Base-by-base conservation (phyloP, 2,888 invertebrate genomes). In the Conchocele bisecta region DNA sequence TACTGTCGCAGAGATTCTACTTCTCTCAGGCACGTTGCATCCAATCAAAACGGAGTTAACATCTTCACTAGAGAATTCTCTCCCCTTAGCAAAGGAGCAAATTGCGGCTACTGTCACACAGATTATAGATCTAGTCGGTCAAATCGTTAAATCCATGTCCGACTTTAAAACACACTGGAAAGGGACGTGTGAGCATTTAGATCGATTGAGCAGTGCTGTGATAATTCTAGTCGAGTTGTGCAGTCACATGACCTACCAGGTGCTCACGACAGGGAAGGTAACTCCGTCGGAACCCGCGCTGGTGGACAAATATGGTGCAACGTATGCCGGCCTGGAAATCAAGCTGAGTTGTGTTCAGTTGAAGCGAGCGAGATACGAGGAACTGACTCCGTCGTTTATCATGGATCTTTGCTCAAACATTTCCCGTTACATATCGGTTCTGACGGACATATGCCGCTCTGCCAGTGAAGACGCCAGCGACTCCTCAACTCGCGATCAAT, bases 1-100 rank as follows among this genome's bases (percentile, higher is more conserved):
- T 75, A 80, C 88, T 3, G 86, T 89, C 13, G 89, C 89, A 5
- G 90, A 91, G 67, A 72, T 91, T 20, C 83, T 91, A 3, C 84
- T 90, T 17, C 79, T 90, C 3, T 86, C 89, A 7, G 87, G 87
- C 58, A 86, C 87, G 56, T 81, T 87, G 1, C 83, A 89, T 15
- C 89, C 90, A n/a, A 87, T 90, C 37, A 79, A 77, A 58, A 84
- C 86, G 42, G 83, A 86, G 28, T 80, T 79, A 22, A 75, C 76
- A 37, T 60, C 50, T 31, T 50, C 63, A 15, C 56, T 73, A 1
- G 69, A 72, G 41, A 66, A 56, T 28, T 76, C 72, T 2, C 17
- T 76, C 4, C 60, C 69, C 0, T 48, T 71, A 9, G 76, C 76
- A 1, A 61, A 59, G 51, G 72, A 76, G 42, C 76, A 76, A 64